These are phyloP conservation scores for Melanostoma mellinum DNA, from an alignment of 2,888 invertebrate genomes.

Conservation along the genomic window DNA sequence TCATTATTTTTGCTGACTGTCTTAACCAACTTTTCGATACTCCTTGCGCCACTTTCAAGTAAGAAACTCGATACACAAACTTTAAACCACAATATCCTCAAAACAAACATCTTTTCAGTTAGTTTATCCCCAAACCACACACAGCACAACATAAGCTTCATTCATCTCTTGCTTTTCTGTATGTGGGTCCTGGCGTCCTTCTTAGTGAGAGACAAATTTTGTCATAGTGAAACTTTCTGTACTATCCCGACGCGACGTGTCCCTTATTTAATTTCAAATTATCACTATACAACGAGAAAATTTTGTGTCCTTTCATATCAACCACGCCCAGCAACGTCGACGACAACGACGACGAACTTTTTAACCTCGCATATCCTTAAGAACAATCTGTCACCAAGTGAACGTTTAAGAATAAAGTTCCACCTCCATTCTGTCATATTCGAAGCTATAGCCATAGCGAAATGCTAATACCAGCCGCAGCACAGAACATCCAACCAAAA, in stretches of 20 bases:
- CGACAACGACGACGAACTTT: constrained; percentile 45
- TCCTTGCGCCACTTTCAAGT: neutral
- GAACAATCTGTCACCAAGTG: constrained; percentile 55
- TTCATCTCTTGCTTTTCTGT: constrained; percentile 36
- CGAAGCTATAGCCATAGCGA: neutral
- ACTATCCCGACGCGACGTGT: constrained; percentile 37
- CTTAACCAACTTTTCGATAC: neutral
- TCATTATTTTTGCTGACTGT: constrained; percentile 1
- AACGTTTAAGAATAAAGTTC: constrained; percentile 20
- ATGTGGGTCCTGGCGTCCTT: constrained; percentile 24
- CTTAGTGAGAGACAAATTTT: constrained; percentile 31
- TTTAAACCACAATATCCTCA: constrained; percentile 50
- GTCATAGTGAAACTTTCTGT: constrained; percentile 41
- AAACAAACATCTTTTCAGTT: constrained; percentile 44
- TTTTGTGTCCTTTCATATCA: constrained; percentile 13
- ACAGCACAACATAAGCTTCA: constrained; percentile 6
- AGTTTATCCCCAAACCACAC: neutral
- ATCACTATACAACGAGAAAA: constrained; percentile 52
- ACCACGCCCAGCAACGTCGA: neutral
- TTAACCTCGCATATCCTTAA: constrained; percentile 53
- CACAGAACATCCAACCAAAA: constrained; percentile 21
- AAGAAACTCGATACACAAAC: constrained; percentile 39
- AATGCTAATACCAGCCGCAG: constrained; percentile 43
- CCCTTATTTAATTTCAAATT: constrained; percentile 70
- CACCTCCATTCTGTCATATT: neutral